phyloP scores from a whole-genome alignment of 2,888 invertebrate species.

The Gryllus longicercus region DNA sequence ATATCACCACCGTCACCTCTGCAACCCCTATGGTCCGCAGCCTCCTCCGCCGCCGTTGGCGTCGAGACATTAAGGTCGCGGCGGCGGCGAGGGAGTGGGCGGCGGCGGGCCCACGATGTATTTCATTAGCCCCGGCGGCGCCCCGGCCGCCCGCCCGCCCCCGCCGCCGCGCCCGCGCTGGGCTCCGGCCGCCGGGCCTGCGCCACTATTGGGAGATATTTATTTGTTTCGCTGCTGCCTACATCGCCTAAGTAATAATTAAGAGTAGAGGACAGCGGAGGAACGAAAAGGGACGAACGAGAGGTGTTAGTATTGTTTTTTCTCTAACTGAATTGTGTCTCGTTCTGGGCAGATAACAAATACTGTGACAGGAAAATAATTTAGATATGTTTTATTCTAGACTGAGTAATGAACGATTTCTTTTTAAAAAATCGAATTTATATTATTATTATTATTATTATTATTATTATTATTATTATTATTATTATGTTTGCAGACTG shows the following conservation, averaged over 20 bases:
- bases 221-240: not conserved
- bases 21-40: no score
- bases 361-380: no score
- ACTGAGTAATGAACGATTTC: no score
- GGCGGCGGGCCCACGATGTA: not conserved
- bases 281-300: not conserved
- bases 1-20: no score
- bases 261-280: not conserved
- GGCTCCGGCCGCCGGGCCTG: not conserved
- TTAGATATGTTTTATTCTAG: no score
- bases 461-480: no score
- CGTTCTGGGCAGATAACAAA: no score
- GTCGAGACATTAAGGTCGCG: not conserved
- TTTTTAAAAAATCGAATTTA: no score
- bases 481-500: no score
- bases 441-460: no score
- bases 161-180: not conserved
- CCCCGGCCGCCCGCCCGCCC: not conserved
- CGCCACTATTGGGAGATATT: not conserved
- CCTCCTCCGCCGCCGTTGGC: not conserved
- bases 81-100: not conserved
- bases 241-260: slow-evolving; percentile 1
- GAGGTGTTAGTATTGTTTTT: not conserved
- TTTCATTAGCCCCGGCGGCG: not conserved
- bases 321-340: no score